Conservation (phyloP, 2,888 invertebrate genomes). For the Paralinhomoeus sp. region DNA sequence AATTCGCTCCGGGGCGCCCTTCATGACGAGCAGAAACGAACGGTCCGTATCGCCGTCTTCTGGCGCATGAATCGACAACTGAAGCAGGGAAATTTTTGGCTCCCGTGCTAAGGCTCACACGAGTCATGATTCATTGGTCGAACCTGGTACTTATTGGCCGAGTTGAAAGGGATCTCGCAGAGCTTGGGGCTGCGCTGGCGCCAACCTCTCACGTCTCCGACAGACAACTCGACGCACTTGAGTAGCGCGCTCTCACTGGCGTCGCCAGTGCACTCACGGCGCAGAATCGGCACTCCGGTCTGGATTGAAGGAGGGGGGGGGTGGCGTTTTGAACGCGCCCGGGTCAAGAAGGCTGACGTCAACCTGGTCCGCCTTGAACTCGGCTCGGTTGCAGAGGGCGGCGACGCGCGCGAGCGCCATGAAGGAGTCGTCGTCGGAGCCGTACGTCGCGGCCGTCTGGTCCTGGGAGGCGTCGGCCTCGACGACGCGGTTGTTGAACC, state of each 20-base stretch:
- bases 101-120: too few relatives aligned
- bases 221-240: conserved; percentile 37
- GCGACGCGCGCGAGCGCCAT: conserved; percentile 68
- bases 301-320: neutral
- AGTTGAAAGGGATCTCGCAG: conserved; percentile 78
- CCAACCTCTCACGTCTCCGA: conserved; percentile 32
- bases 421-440: conserved; percentile 12
- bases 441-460: conserved; percentile 41
- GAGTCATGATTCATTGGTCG: too few relatives aligned
- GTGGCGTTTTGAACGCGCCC: neutral
- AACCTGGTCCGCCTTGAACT: conserved; percentile 44
- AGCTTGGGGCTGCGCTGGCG: conserved; percentile 51
- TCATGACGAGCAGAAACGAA: conserved; percentile 48
- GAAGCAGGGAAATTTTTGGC: conserved; percentile 25
- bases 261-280: conserved; percentile 49
- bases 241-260: conserved; percentile 73
- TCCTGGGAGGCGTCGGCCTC: conserved; percentile 40
- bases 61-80: conserved; percentile 75
- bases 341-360: too few relatives aligned
- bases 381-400: conserved; percentile 82
- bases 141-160: conserved; percentile 63
- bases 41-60: conserved; percentile 69
- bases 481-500: conserved; percentile 44
- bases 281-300: conserved; percentile 4
- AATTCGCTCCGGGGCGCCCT: conserved; percentile 67